phyloP scores from a whole-genome alignment of 2,797 vertebrate species.

The Sorex maritimensis region DNA sequence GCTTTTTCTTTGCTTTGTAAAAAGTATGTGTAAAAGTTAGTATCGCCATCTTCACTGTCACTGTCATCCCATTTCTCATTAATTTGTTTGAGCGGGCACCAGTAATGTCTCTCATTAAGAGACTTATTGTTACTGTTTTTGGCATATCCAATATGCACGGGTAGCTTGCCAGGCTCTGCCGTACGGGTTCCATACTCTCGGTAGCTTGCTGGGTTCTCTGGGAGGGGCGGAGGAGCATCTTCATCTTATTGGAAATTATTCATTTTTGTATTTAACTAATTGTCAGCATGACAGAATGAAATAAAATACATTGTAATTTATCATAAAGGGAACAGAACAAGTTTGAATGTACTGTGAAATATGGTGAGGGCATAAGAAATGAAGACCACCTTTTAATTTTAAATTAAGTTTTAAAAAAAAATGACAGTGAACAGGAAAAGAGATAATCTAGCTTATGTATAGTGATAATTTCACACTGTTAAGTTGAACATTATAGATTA shows the following conservation, averaged over 20 bases:
- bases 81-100: too few relatives aligned
- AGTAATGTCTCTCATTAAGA: too few relatives aligned
- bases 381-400: neutral
- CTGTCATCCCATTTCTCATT: too few relatives aligned
- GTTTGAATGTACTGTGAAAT: neutral
- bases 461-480: neutral
- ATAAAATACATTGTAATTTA: neutral
- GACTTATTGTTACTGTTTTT: too few relatives aligned
- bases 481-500: neutral
- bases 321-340: neutral
- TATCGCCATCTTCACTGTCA: too few relatives aligned
- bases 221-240: neutral
- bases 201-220: too few relatives aligned
- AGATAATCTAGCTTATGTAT: neutral
- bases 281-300: neutral
- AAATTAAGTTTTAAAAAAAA: neutral
- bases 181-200: too few relatives aligned
- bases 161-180: too few relatives aligned
- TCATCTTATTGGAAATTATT: neutral
- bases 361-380: neutral
- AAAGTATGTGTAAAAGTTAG: neutral
- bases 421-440: neutral
- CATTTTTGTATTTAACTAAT: neutral
- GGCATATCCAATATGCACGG: too few relatives aligned
- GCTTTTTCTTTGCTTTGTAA: neutral